Evolutionary conservation across 2,797 vertebrate genomes (phyloP).

Genomic region (Alcedo atthis): DNA sequence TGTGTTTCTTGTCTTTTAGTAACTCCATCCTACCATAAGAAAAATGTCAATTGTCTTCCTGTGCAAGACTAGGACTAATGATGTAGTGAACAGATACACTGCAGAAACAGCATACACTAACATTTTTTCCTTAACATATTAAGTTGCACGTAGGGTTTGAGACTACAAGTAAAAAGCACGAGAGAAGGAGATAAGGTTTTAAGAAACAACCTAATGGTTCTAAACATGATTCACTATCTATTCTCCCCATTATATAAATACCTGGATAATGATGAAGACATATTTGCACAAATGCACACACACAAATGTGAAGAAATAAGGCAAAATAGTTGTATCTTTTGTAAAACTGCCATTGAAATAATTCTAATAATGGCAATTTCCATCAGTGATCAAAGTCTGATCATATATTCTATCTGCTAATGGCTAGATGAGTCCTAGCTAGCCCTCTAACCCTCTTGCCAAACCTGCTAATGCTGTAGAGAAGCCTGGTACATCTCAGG

Average conservation of each 20-base stretch:
- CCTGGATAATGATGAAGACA: neutral
- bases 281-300: neutral
- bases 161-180: neutral
- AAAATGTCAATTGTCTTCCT: conserved; percentile 33
- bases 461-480: neutral
- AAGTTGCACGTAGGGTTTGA: neutral
- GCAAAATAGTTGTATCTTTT: neutral
- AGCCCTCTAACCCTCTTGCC: neutral
- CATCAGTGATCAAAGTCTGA: neutral
- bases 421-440: neutral
- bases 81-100: conserved; percentile 28
- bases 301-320: neutral
- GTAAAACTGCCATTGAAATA: neutral
- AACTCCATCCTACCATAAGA: conserved; percentile 3
- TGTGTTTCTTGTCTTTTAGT: conserved; percentile 9
- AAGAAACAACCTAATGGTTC: neutral
- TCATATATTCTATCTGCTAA: neutral
- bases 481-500: neutral
- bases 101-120: neutral
- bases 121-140: neutral
- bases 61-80: conserved; percentile 27
- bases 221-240: neutral
- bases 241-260: neutral
- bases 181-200: neutral
- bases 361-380: neutral